Evolutionary conservation across 2,888 invertebrate species (phyloP), one percentile per base, ranked within the genome.

Genomic region (Ctena decussata): DNA sequence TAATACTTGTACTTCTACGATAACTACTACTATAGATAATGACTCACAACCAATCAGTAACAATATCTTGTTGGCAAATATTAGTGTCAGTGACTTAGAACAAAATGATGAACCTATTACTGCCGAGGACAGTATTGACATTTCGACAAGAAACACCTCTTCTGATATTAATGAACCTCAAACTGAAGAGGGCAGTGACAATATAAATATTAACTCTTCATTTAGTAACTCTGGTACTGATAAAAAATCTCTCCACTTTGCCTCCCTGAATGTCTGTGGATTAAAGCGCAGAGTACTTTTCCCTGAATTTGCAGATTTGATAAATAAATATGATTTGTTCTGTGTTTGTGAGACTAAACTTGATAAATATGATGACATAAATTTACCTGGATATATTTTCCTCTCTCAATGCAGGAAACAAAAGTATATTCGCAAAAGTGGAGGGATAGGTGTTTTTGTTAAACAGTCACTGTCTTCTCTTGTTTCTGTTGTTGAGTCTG

Each of bases 291-390:
- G 21, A 65, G 65, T 65, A 65, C 65, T 65, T 65, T 65, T 18
- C 35, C 65, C 65, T 35, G 65, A 65, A 65, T 65, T 65, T 35
- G 32, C 21, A 35, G 65, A 65, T 65, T 32, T 65, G 65, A 35
- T 65, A 32, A 65, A 35, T 35, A 65, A 35, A 35, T 65, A 65
- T 65, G 65, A 65, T 21, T 18, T 65, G 21, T 65, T 65, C 35
- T 65, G 65, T 65, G 65, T 65, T 12, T 65, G 65, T 35, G 65
- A 65, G 35, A 65, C 32, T 30, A 65, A 65, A 65, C 32, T 65
- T 65, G 65, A 32, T 65, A 65, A 65, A 21, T 65, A 35, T 65
- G 65, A 65, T 65, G 35, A 11, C 18, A 65, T 65, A 2, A 65
- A 65, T 65, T 21, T 65, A 35, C 65, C 65, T 35, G 65, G 32